Conservation (phyloP, 2,888 invertebrate genomes). For the Meta bourneti region DNA sequence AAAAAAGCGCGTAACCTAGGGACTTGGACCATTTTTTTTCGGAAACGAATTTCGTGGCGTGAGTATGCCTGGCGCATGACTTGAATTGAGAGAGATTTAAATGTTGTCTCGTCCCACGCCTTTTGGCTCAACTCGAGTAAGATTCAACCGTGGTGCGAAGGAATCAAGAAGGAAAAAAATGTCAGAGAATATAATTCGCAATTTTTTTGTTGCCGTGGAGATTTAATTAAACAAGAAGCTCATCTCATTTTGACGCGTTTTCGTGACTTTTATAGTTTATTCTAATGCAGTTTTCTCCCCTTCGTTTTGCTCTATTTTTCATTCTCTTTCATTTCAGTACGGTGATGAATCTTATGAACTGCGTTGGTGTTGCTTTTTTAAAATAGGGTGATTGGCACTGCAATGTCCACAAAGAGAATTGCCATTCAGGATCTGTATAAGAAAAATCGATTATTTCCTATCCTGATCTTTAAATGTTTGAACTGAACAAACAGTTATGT, state of each 20-base stretch:
- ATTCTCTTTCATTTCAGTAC: neutral
- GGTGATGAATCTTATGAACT: neutral
- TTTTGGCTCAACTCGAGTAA: neutral
- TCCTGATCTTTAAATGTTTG: neutral
- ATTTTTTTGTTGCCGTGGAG: conserved; percentile 52
- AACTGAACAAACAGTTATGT: neutral
- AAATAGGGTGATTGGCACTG: too few species aligned
- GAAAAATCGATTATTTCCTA: neutral
- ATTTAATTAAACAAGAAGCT: conserved; percentile 57
- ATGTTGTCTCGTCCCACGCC: neutral
- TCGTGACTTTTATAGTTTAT: conserved; percentile 60
- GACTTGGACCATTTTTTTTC: neutral
- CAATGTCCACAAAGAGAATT: too few species aligned
- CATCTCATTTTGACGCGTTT: conserved; percentile 40
- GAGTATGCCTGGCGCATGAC: neutral
- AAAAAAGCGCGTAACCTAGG: too few species aligned
- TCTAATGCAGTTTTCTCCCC: neutral
- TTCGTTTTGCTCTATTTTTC: neutral
- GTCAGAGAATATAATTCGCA: conserved; percentile 45
- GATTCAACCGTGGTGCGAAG: neutral
- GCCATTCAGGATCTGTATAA: too few species aligned
- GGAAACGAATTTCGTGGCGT: neutral
- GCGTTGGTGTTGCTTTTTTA: too few species aligned
- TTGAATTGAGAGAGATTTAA: neutral
- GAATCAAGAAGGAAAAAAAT: neutral